These are phyloP conservation scores for Seira sanloemensis DNA, from an alignment of 2,888 invertebrate genomes.

Conservation along the genomic window DNA sequence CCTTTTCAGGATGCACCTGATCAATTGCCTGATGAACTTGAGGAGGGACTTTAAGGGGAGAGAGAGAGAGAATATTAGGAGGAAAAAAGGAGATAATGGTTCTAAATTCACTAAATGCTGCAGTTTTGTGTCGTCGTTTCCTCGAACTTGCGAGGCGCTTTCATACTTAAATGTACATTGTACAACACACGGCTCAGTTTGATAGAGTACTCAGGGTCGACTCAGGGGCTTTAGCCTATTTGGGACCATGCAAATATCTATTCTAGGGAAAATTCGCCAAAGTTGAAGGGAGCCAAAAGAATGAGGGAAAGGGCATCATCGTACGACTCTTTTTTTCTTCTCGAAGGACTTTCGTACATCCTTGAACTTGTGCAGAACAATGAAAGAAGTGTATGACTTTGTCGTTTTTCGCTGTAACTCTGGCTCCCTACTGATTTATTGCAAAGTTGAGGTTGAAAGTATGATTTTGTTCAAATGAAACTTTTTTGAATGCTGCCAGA, in stretches of 20 bases:
- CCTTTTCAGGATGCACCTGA: conserved; percentile 12
- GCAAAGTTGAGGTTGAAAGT: too few relatives aligned
- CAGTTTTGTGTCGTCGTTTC: not conserved
- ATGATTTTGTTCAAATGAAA: too few relatives aligned
- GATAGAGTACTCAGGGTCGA: too few relatives aligned
- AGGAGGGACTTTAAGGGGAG: not conserved
- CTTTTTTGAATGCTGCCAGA: too few relatives aligned
- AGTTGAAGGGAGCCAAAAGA: not conserved
- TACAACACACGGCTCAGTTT: too few relatives aligned
- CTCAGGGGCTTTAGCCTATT: too few relatives aligned
- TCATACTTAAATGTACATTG: too few relatives aligned
- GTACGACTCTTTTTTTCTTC: too few relatives aligned
- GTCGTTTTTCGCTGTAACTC: not conserved
- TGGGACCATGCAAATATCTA: too few relatives aligned
- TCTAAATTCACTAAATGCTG: too few relatives aligned
- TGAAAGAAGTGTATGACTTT: not conserved
- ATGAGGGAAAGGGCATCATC: not conserved
- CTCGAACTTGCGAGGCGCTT: not conserved
- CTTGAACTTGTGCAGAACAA: not conserved
- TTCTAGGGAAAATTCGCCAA: not conserved
- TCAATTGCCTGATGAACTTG: conserved; percentile 1
- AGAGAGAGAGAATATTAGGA: too few relatives aligned
- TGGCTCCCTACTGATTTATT: not conserved
- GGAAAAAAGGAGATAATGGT: not conserved
- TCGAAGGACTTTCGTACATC: too few relatives aligned